Percentiles rank a stretch among this genome's conserved stretches.
Conservation (phyloP, 2,888 invertebrate genomes). For the Apocheima hispidaria region DNA sequence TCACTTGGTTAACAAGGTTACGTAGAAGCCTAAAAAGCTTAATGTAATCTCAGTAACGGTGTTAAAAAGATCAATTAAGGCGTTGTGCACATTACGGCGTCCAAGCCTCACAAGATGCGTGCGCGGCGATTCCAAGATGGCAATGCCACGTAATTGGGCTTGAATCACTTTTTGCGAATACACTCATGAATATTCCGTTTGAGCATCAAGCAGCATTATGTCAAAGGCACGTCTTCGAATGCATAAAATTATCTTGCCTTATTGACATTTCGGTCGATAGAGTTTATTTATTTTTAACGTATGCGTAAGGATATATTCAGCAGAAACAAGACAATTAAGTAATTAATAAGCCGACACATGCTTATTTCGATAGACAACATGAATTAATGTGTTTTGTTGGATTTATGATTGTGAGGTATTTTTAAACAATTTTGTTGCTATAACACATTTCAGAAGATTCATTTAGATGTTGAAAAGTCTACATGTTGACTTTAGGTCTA, state of each 20-base stretch:
- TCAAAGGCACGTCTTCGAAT: conserved; percentile 31
- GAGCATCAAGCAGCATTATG: conserved; percentile 35
- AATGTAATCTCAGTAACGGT: conserved; percentile 48
- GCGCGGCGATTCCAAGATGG: conserved; percentile 47
- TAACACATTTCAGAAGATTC: no score
- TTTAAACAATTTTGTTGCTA: no score
- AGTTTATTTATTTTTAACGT: conserved; percentile 20
- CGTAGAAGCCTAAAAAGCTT: conserved; percentile 42
- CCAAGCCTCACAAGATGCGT: conserved; percentile 41
- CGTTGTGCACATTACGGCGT: conserved; percentile 40
- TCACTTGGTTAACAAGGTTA: conserved; percentile 37
- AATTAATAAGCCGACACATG: neutral
- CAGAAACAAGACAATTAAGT: conserved; percentile 2
- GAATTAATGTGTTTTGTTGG: no score
- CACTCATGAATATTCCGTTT: conserved; percentile 45
- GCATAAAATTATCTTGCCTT: conserved; percentile 32
- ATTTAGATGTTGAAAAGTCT: no score
- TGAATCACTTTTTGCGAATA: conserved; percentile 48
- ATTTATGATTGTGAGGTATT: no score
- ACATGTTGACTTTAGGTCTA: no score
- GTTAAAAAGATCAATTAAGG: conserved; percentile 49
- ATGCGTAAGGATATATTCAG: conserved; percentile 4
- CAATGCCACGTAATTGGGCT: conserved; percentile 47
- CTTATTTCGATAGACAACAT: neutral
- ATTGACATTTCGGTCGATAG: conserved; percentile 21